Base-by-base conservation (phyloP, 2,797 vertebrate species). In the Moxostoma hubbsi region DNA sequence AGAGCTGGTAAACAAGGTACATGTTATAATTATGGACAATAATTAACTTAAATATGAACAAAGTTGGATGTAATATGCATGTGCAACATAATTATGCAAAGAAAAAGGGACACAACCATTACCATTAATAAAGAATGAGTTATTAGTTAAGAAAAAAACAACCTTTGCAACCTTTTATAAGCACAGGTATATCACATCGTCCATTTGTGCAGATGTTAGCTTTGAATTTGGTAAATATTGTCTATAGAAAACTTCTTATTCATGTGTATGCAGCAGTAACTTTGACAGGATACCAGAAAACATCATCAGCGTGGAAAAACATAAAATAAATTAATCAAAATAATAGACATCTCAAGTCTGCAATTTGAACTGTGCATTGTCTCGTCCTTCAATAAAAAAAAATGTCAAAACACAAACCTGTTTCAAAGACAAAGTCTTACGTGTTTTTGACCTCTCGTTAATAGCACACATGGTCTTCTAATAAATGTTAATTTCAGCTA, bases 331-430 rank as follows among this genome's bases (percentile, higher is more conserved):
- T 64, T 51, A 36, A 50, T 57, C 4, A 59, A 43, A 16, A 43
- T 59, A 9, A 12, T 24, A 47, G 15, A n/a, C 11, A 67, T 47
- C 15, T 18, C 36, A 55, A 45, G n/a, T 45, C 54, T 58, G 9
- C 4, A 0, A 58, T 18, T 62, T 45, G 24, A 62, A 45, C 7
- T 43, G 24, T 62, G 16, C 16, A 24, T 59, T 59, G 57, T 10
- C 1, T 16, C 7, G 15, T 64, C 24, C 24, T 8, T 65, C 9
- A 3, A n/a, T 57, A 8, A 12, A 76, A n/a, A 75, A 18, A 66
- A 53, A 69, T n/a, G n/a, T 53, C 50, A 47, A 65, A 75, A 54
- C 24, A 16, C n/a, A 66, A 65, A 54, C 18, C 10, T 36, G n/a
- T 46, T 46, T 64, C 10, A 74, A 75, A 74, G n/a, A 18, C 18